Conservation (phyloP, 1,140 invertebrate genomes). For the Drosophila ficusphila region DNA sequence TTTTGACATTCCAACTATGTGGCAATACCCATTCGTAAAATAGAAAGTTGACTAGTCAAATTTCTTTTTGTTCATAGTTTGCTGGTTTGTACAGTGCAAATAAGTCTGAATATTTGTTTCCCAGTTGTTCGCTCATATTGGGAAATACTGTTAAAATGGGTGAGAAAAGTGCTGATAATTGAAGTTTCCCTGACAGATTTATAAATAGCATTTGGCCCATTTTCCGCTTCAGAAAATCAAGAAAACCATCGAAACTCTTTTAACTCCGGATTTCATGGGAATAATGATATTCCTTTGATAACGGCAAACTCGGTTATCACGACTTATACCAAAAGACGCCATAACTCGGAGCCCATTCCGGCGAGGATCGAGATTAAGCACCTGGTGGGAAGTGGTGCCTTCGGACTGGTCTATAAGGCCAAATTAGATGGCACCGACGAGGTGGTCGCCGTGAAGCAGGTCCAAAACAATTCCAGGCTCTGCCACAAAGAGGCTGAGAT, state of each 20-base stretch:
- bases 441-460: constrained; percentile 48
- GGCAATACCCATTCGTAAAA: not conserved
- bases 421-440: not conserved
- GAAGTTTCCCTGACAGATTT: not conserved
- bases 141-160: constrained; percentile 11
- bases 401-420: constrained; percentile 45
- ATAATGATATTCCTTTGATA: not conserved
- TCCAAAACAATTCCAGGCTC: not conserved
- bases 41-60: not conserved
- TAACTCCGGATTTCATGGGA: not conserved
- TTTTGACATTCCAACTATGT: not conserved
- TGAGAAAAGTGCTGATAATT: not conserved
- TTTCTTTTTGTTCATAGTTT: not conserved
- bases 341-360: not conserved
- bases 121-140: not conserved
- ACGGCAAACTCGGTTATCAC: constrained; percentile 1
- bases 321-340: not conserved
- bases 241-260: not conserved
- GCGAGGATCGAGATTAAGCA: constrained; percentile 8
- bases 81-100: not conserved
- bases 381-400: constrained; percentile 36
- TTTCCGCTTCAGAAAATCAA: not conserved
- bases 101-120: not conserved
- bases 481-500: constrained; percentile 27
- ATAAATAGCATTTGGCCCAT: not conserved